Conservation (phyloP, 2,797 vertebrate species). For the Rousettus madagascariensis region DNA sequence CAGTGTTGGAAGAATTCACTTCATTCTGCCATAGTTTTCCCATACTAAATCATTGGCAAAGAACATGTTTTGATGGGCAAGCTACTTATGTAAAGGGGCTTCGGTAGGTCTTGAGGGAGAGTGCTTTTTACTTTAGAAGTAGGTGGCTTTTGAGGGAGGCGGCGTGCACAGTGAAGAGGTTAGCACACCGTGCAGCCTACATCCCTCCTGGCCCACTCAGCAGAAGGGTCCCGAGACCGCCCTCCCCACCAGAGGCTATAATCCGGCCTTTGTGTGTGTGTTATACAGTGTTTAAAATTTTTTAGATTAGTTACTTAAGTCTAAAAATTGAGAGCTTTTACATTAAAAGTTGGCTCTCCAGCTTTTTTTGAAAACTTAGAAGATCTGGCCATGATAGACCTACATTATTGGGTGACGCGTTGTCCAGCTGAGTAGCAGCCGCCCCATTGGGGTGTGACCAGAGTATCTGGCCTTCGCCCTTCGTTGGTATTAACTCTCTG, state of each 20-base stretch:
- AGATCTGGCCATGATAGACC: background rate
- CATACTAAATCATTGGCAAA: background rate
- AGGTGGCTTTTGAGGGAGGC: background rate
- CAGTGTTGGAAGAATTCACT: background rate
- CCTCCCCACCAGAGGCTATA: background rate
- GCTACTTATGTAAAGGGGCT: background rate
- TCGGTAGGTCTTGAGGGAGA: background rate
- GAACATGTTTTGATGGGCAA: background rate
- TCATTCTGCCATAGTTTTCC: background rate
- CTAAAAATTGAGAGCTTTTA: slow-evolving; percentile 36
- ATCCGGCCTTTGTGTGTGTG: background rate
- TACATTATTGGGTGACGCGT: background rate
- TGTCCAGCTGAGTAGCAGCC: background rate
- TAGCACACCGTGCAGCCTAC: background rate
- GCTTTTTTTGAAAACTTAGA: background rate
- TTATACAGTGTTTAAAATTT: background rate
- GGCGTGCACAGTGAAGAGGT: background rate
- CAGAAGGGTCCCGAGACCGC: too few relatives aligned
- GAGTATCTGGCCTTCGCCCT: background rate
- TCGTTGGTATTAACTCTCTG: background rate
- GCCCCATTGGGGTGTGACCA: background rate
- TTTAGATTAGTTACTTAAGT: background rate
- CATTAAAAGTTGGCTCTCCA: background rate
- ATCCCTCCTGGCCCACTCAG: background rate
- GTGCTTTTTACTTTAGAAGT: background rate